phyloP scores from a whole-genome alignment of 1,140 invertebrate species.

The Pachypsylla venusta region DNA sequence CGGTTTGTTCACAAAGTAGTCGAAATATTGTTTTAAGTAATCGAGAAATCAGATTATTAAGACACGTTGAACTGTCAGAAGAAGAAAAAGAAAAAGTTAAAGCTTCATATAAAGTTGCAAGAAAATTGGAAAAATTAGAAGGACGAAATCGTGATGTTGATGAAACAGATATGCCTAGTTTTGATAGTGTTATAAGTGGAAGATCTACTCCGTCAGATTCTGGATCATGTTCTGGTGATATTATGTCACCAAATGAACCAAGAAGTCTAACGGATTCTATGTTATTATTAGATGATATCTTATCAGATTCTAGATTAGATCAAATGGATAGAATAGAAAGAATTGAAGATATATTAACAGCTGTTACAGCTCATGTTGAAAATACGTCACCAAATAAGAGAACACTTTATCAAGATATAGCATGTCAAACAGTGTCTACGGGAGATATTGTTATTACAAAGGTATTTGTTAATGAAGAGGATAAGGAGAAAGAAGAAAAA shows the following conservation, averaged over 20 bases:
- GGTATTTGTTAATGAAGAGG: slow-evolving; percentile 59
- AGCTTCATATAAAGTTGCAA: slow-evolving; percentile 81
- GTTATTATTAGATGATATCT: slow-evolving; percentile 73
- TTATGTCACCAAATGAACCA: slow-evolving; percentile 42
- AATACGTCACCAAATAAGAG: slow-evolving; percentile 19
- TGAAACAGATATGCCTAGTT: slow-evolving; percentile 55
- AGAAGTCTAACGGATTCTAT: slow-evolving; percentile 79
- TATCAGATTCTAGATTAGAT: slow-evolving; percentile 68
- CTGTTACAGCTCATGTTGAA: slow-evolving; percentile 39
- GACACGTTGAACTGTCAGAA: slow-evolving; percentile 81
- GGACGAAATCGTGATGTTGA: slow-evolving; percentile 50
- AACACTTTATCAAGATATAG: slow-evolving; percentile 33
- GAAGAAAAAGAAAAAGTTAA: slow-evolving; percentile 85
- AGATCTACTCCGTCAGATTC: slow-evolving; percentile 42
- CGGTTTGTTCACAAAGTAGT: slow-evolving; percentile 42
- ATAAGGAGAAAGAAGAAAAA: slow-evolving; percentile 23
- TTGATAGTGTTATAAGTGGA: slow-evolving; percentile 48
- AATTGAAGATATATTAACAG: slow-evolving; percentile 65
- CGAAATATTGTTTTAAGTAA: slow-evolving; percentile 82
- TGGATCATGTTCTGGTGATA: slow-evolving; percentile 33
- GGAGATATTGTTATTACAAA: slow-evolving; percentile 85
- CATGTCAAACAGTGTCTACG: slow-evolving; percentile 75
- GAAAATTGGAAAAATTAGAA: slow-evolving; percentile 80
- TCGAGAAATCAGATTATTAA: slow-evolving; percentile 72
- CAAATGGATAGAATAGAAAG: slow-evolving; percentile 72